Percentiles rank a stretch among this genome's conserved stretches.
Conservation (phyloP, 2,888 invertebrate species). For the Panopea generosa region DNA sequence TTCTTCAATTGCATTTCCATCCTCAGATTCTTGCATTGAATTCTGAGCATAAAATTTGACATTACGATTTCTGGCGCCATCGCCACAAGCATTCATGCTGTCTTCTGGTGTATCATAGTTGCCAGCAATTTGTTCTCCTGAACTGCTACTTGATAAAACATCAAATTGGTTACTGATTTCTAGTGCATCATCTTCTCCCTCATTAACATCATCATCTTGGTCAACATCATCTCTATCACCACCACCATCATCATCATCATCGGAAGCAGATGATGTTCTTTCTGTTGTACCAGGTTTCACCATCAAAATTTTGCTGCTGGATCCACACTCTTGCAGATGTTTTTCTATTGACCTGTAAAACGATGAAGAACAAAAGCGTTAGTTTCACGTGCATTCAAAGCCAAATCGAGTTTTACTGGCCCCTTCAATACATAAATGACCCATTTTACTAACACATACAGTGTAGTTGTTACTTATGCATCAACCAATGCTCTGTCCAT, state of each 20-base stretch:
- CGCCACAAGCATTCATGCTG: not conserved
- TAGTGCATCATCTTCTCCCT: slow-evolving; percentile 28
- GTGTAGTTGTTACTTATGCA: too few species aligned
- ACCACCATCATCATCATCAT: slow-evolving; percentile 28
- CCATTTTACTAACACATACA: too few species aligned
- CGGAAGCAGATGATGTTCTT: not conserved
- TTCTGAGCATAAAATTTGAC: too few species aligned
- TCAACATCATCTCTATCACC: slow-evolving; percentile 32
- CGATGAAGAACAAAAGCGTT: too few species aligned
- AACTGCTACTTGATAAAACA: slow-evolving; percentile 12
- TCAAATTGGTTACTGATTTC: slow-evolving; percentile 48
- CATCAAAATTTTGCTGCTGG: slow-evolving; percentile 9
- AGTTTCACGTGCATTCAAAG: too few species aligned
- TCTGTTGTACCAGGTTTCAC: not conserved
- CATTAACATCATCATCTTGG: too few species aligned
- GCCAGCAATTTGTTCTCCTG: slow-evolving; percentile 9
- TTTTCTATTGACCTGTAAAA: slow-evolving; percentile 47
- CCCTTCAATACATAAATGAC: too few species aligned
- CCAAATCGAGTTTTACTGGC: too few species aligned
- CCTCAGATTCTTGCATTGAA: too few species aligned
- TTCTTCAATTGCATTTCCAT: too few species aligned
- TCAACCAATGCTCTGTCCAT: too few species aligned
- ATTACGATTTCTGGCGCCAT: not conserved
- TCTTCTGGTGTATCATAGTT: slow-evolving; percentile 33
- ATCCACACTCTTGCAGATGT: slow-evolving; percentile 46